Evolutionary conservation across 1,140 invertebrate genomes (phyloP).

Genomic region (Hypothenemus hampei): DNA sequence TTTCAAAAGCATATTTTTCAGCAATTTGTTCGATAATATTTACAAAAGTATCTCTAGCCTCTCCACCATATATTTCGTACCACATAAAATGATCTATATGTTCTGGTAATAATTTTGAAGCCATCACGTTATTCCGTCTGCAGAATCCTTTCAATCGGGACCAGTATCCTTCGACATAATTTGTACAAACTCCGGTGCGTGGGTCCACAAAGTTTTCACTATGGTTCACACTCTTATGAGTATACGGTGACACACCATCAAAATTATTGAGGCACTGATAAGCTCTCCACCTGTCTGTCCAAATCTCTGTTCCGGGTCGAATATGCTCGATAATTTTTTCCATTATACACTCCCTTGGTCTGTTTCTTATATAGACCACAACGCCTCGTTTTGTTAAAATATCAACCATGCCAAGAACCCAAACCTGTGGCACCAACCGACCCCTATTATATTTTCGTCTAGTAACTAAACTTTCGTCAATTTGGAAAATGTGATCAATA

Average conservation of each 20-base stretch:
- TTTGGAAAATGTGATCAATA: background rate
- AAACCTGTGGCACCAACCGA: background rate
- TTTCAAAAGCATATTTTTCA: background rate
- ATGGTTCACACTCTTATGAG: background rate
- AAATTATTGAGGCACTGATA: background rate
- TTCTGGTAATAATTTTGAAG: background rate
- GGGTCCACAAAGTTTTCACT: slow-evolving; percentile 1
- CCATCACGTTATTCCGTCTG: background rate
- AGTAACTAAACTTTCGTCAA: slow-evolving; percentile 2
- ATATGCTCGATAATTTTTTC: background rate
- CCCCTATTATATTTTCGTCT: slow-evolving; percentile 6
- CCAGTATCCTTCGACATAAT: slow-evolving; percentile 4
- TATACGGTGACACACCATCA: slow-evolving; percentile 3
- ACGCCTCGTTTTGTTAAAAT: background rate
- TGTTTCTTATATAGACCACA: background rate
- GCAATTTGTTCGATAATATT: background rate
- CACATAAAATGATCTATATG: slow-evolving; percentile 2
- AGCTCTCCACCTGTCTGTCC: background rate
- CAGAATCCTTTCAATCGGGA: background rate
- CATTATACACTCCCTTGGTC: background rate
- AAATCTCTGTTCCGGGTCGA: slow-evolving; percentile 1
- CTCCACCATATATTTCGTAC: background rate
- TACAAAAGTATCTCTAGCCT: background rate
- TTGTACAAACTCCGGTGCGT: background rate
- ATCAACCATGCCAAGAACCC: slow-evolving; percentile 1